These are phyloP conservation scores for Craterocephalus amniculus DNA, from an alignment of 2,797 vertebrate species.

Conservation along the genomic window DNA sequence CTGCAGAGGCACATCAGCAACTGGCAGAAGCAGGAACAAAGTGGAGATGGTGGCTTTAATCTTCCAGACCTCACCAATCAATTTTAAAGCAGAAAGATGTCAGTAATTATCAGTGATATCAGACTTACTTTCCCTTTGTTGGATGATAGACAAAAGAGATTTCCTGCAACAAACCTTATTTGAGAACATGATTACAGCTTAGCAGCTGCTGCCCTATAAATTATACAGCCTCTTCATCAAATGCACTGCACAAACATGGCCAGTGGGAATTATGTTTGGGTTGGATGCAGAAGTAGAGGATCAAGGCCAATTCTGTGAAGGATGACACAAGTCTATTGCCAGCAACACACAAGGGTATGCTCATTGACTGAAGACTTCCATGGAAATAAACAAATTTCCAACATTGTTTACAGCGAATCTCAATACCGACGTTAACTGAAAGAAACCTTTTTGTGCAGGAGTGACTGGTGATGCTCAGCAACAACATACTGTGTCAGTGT, in stretches of 20 bases:
- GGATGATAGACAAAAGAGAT: neutral
- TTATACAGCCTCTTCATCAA: neutral
- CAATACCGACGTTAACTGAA: neutral
- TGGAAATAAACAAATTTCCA: neutral
- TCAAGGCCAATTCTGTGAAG: neutral
- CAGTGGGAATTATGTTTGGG: neutral
- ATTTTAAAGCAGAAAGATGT: neutral
- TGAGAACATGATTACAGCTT: slow-evolving; percentile 1
- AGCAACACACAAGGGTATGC: neutral
- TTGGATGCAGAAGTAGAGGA: slow-evolving; percentile 8
- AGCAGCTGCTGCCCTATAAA: slow-evolving; percentile 19
- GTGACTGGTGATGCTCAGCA: neutral
- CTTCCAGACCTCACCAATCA: neutral
- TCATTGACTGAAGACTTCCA: neutral
- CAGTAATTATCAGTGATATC: neutral
- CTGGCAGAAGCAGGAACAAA: neutral
- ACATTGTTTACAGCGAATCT: neutral
- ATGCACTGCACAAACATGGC: neutral
- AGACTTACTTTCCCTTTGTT: neutral
- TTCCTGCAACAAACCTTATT: neutral
- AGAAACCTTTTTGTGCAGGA: neutral
- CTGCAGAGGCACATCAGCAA: neutral
- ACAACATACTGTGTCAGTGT: neutral
- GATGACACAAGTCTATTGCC: slow-evolving; percentile 3
- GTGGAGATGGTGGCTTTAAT: slow-evolving; percentile 1